Conservation (phyloP, 2,888 invertebrate genomes). For the Eremobia ochroleuca region DNA sequence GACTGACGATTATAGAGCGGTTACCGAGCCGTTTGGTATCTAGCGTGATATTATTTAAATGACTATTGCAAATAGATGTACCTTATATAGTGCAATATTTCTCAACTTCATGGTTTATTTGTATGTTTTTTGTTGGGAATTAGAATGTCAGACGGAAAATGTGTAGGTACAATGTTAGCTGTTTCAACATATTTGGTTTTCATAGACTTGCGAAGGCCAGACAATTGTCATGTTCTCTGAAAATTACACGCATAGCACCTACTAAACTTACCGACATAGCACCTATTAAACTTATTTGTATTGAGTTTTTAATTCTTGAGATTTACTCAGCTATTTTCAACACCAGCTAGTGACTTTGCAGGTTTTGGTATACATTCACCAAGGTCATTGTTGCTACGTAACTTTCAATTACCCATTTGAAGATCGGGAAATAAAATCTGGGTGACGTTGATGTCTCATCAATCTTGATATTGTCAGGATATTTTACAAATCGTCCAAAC, state of each 20-base stretch:
- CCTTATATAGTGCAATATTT: slow-evolving; percentile 47
- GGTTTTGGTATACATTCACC: slow-evolving; percentile 18
- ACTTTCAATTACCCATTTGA: slow-evolving; percentile 25
- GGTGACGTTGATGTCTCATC: slow-evolving; percentile 9
- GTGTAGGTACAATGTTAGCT: neutral
- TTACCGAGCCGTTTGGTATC: slow-evolving; percentile 55
- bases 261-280: neutral
- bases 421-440: slow-evolving; percentile 29
- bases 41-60: slow-evolving; percentile 68
- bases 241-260: neutral
- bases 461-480: slow-evolving; percentile 26
- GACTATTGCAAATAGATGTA: slow-evolving; percentile 60
- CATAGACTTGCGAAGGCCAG: neutral
- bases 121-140: slow-evolving; percentile 40
- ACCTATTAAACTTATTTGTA: slow-evolving; percentile 7
- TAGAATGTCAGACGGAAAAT: slow-evolving; percentile 40
- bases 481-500: slow-evolving; percentile 39
- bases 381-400: slow-evolving; percentile 42
- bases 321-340: slow-evolving; percentile 18
- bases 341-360: slow-evolving; percentile 24
- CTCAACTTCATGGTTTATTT: slow-evolving; percentile 37
- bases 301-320: neutral
- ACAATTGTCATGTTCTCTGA: neutral
- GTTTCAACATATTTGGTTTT: neutral
- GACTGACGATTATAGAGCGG: slow-evolving; percentile 62